These are phyloP conservation scores for Apocrypta bakeri DNA, from an alignment of 1,140 invertebrate species.

Conservation along the genomic window DNA sequence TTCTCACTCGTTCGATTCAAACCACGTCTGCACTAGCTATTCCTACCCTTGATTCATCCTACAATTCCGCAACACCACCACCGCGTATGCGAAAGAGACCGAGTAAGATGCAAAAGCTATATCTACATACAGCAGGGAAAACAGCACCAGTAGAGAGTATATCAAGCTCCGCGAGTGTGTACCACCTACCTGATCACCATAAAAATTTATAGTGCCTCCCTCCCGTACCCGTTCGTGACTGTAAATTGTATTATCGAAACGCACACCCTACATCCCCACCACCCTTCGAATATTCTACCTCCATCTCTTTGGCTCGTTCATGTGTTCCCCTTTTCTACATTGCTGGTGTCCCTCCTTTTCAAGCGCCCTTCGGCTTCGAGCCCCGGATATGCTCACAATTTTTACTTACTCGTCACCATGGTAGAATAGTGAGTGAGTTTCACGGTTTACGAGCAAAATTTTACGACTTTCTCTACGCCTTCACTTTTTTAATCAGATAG, in stretches of 20 bases:
- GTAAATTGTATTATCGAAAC: constrained; percentile 72
- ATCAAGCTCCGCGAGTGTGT: constrained; percentile 60
- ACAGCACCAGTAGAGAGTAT: constrained; percentile 51
- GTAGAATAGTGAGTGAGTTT: not conserved
- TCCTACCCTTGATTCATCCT: not conserved
- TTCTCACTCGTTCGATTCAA: constrained; percentile 62
- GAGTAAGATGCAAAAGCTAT: not conserved
- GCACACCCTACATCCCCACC: constrained; percentile 59
- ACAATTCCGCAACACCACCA: constrained; percentile 10
- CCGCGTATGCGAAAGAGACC: not conserved
- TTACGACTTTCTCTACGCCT: constrained; percentile 15
- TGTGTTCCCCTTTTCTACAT: not conserved
- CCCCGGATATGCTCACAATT: not conserved
- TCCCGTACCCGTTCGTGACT: constrained; percentile 56
- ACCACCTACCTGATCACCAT: constrained; percentile 71
- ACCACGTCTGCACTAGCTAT: constrained; percentile 58
- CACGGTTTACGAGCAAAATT: constrained; percentile 32
- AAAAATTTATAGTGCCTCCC: constrained; percentile 71
- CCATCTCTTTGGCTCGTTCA: constrained; percentile 10
- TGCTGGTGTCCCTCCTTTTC: not conserved
- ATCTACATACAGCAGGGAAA: not conserved
- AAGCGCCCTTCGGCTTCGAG: not conserved
- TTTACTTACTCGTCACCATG: constrained; percentile 35
- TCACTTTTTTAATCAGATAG: constrained; percentile 49
- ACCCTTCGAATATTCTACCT: constrained; percentile 50